Conservation (phyloP, 2,888 invertebrate species). For the Amaurobius ferox region DNA sequence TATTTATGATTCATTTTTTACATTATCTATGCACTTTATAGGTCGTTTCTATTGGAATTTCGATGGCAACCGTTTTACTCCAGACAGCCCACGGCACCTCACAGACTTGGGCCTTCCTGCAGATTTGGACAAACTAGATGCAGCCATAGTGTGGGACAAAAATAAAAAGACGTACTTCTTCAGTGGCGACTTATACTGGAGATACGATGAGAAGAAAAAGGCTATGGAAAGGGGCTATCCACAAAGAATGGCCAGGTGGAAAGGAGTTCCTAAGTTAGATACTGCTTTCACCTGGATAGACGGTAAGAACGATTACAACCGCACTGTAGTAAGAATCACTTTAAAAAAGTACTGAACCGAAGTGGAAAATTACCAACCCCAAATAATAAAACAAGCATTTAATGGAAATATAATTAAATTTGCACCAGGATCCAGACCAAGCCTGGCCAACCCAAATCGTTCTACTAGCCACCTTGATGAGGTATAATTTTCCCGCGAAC, state of each 20-base stretch:
- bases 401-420: too few relatives aligned
- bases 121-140: constrained; percentile 83
- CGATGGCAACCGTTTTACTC: constrained; percentile 84
- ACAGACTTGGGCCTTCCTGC: constrained; percentile 83
- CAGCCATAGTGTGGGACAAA: constrained; percentile 84
- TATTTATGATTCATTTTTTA: too few relatives aligned
- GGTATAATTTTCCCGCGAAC: too few relatives aligned
- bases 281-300: constrained; percentile 89
- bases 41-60: constrained; percentile 85
- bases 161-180: constrained; percentile 80
- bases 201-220: constrained; percentile 81
- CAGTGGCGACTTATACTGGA: constrained; percentile 84
- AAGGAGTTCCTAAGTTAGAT: constrained; percentile 91
- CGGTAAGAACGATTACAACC: constrained; percentile 80
- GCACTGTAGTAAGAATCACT: too few relatives aligned
- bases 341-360: too few relatives aligned
- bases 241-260: constrained; percentile 94
- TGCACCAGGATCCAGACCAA: too few relatives aligned
- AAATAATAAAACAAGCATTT: too few relatives aligned
- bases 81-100: constrained; percentile 85
- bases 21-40: constrained; percentile 76
- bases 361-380: too few relatives aligned
- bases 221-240: constrained; percentile 92
- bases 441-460: too few relatives aligned
- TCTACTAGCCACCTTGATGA: too few relatives aligned